Base-by-base conservation (phyloP, 2,797 vertebrate genomes). In the Mastacembelus armatus region DNA sequence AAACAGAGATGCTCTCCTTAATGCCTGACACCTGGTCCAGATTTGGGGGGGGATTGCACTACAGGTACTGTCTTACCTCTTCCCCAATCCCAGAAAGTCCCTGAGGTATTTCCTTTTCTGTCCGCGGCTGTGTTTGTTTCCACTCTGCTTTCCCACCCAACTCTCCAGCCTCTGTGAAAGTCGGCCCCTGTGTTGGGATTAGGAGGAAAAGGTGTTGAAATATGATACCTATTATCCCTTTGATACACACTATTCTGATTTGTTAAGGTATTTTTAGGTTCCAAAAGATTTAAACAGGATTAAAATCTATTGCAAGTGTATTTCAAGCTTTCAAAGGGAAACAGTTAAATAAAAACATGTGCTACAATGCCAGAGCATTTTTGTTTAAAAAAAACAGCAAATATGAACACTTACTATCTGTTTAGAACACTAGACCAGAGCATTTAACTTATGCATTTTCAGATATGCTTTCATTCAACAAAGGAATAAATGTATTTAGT, bases 11-110 rank as follows among this genome's bases (percentile, higher is more conserved):
- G 84, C 84, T 91, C 74, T 50, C 83, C 79, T 71, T 91, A 90
- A 92, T 92, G 77, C 90, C 84, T 55, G 80, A 90, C 91, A 94
- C 92, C 92, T 92, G 91, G 88, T 86, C 81, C 78, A 90, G 88
- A 84, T 92, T 91, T 92, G 84, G 85, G 87, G 47, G n/a, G 83
- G 82, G 85, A 89, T 91, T 91, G 85, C 74, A 74, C 86, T 85
- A 74, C 87, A 92, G 91, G 90, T 92, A 90, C 81, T 54, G 66
- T 83, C 70, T 91, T 89, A 87, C 88, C 81, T 85, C 83, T 68
- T 80, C 61, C 48, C 64, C 84, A 79, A 86, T 91, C 90, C 88
- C 81, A 74, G 68, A 91, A 91, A 91, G 86, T 87, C 88, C 90
- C 90, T 62, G 70, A 90, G 90, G 91, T 91, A 90, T 92, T 92